A percentile compares a stretch with the other conserved stretches of the same genome.
These are phyloP conservation scores for Urosaurus nigricauda DNA, from an alignment of 2,797 vertebrate species.

Conservation along the genomic window DNA sequence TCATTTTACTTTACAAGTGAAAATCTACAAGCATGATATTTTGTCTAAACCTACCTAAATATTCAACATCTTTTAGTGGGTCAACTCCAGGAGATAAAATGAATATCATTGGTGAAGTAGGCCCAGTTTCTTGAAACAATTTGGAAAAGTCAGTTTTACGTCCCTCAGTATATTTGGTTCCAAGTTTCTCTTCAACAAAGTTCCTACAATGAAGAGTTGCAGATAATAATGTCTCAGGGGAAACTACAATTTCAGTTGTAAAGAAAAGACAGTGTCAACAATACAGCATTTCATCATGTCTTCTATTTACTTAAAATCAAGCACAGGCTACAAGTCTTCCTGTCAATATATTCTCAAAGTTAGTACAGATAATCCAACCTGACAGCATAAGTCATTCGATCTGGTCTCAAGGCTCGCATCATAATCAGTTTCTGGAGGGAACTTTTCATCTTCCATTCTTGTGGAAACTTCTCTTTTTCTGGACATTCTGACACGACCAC, in stretches of 20 bases:
- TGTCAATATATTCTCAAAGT: slow-evolving; percentile 40
- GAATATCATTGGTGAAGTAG: slow-evolving; percentile 78
- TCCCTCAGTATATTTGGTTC: slow-evolving; percentile 81
- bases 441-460: slow-evolving; percentile 84
- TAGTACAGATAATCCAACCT: slow-evolving; percentile 70
- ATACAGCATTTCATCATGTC: slow-evolving; percentile 53
- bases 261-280: slow-evolving; percentile 19
- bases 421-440: slow-evolving; percentile 84
- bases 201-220: slow-evolving; percentile 75
- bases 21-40: slow-evolving; percentile 44
- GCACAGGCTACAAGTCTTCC: slow-evolving; percentile 35
- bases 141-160: slow-evolving; percentile 83
- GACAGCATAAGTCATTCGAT: slow-evolving; percentile 84
- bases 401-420: slow-evolving; percentile 81
- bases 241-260: slow-evolving; percentile 43
- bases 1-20: not conserved
- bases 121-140: slow-evolving; percentile 82
- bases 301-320: slow-evolving; percentile 53
- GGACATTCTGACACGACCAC: slow-evolving; percentile 82
- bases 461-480: slow-evolving; percentile 84
- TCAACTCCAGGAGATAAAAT: slow-evolving; percentile 82
- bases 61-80: slow-evolving; percentile 81
- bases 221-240: not conserved
- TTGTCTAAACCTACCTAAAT: slow-evolving; percentile 77
- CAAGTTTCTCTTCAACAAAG: slow-evolving; percentile 85